phyloP scores from a whole-genome alignment of 2,113 vertebrate species.

The Stegastes partitus region DNA sequence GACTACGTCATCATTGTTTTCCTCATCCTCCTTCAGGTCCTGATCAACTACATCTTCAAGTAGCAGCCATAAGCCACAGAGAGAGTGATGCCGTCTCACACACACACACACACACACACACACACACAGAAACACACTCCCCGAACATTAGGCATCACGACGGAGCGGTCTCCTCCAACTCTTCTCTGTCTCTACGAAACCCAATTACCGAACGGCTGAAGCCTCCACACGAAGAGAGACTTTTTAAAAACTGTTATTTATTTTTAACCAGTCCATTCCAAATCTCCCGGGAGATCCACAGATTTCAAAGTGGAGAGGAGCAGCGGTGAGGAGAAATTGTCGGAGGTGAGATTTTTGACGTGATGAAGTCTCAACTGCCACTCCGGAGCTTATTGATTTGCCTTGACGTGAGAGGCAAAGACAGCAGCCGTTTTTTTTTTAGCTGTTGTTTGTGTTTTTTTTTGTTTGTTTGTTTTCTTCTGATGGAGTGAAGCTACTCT shows the following conservation, averaged over 20 bases:
- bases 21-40: conserved; percentile 92
- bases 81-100: conserved; percentile 5
- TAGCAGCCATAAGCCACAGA: conserved; percentile 77
- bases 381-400: conserved; percentile 39
- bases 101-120: background rate
- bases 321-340: background rate
- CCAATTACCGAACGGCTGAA: conserved; percentile 16
- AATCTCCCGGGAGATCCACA: conserved; percentile 48
- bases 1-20: conserved; percentile 93
- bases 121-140: background rate
- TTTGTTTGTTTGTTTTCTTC: conserved; percentile 15
- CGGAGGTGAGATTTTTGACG: conserved; percentile 5
- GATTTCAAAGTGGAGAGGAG: conserved; percentile 56
- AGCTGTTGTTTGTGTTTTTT: conserved; percentile 34
- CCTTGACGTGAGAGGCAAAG: conserved; percentile 51
- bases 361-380: conserved; percentile 43
- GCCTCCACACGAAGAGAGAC: conserved; percentile 25
- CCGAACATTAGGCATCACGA: conserved; percentile 5
- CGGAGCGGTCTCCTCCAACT: conserved; percentile 1
- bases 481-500: conserved; percentile 27
- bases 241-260: conserved; percentile 43
- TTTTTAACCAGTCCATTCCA: conserved; percentile 52
- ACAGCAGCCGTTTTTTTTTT: conserved; percentile 52
- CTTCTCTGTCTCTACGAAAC: conserved; percentile 35
- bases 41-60: conserved; percentile 95